phyloP scores from a whole-genome alignment of 2,888 invertebrate species.

The Dynastes grantii region DNA sequence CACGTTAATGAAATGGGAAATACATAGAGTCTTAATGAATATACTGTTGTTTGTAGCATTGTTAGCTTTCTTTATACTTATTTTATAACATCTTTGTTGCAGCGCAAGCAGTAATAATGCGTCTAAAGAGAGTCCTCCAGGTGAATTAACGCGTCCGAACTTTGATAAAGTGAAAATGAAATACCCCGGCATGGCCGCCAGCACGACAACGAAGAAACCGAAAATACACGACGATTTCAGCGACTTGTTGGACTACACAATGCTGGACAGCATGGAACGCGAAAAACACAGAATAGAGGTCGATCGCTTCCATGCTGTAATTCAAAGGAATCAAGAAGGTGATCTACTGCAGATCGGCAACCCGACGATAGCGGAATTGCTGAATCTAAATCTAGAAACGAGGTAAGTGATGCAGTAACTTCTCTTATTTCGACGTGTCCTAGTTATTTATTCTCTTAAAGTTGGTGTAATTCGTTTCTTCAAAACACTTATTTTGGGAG shows the following conservation, averaged over 20 bases:
- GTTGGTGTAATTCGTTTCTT: no score
- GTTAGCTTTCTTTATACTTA: no score
- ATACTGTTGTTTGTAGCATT: neutral
- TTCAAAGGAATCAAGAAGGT: conserved; percentile 72
- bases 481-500: no score
- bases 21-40: no score
- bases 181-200: conserved; percentile 59
- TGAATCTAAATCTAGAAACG: conserved; percentile 71
- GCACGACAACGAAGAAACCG: conserved; percentile 56
- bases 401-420: conserved; percentile 66
- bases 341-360: conserved; percentile 75
- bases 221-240: conserved; percentile 76
- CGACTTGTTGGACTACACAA: conserved; percentile 74
- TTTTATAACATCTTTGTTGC: conserved; percentile 55
- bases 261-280: conserved; percentile 72
- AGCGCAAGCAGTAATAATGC: conserved; percentile 67
- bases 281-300: conserved; percentile 72
- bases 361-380: conserved; percentile 81
- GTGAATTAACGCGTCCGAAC: conserved; percentile 50
- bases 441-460: neutral
- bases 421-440: neutral
- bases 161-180: conserved; percentile 55
- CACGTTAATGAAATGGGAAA: no score
- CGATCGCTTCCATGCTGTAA: conserved; percentile 72
- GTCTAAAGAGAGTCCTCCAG: conserved; percentile 67